phyloP scores from a whole-genome alignment of 2,113 vertebrate species.

The Cromileptes altivelis region DNA sequence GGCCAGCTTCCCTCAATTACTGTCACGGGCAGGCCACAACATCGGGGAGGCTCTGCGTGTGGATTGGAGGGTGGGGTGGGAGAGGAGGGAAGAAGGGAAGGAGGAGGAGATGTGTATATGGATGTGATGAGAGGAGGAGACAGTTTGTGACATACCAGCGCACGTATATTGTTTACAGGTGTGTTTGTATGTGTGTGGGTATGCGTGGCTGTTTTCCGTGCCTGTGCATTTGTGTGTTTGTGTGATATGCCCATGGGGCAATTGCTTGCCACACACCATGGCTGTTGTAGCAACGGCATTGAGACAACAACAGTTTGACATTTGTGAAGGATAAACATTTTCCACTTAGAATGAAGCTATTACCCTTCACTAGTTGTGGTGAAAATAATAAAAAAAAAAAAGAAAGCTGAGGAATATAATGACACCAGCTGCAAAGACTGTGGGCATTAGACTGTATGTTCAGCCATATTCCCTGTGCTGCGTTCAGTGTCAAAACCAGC shows the following conservation, averaged over 20 bases:
- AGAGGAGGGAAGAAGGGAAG: neutral
- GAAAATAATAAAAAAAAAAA: constrained; percentile 12
- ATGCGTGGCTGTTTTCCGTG: constrained; percentile 26
- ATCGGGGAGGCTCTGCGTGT: constrained; percentile 63
- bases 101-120: constrained; percentile 53
- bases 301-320: constrained; percentile 69
- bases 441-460: constrained; percentile 12
- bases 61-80: constrained; percentile 40
- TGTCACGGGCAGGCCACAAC: constrained; percentile 80
- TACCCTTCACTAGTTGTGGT: constrained; percentile 37
- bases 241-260: constrained; percentile 66
- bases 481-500: constrained; percentile 18
- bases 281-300: constrained; percentile 51
- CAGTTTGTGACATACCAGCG: constrained; percentile 64
- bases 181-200: constrained; percentile 63
- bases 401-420: constrained; percentile 27
- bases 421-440: constrained; percentile 32
- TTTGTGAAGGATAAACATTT: constrained; percentile 76
- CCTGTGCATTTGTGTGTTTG: constrained; percentile 24
- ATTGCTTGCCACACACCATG: constrained; percentile 51
- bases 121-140: constrained; percentile 73
- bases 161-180: constrained; percentile 76
- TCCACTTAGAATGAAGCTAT: constrained; percentile 58
- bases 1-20: constrained; percentile 87
- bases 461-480: constrained; percentile 9